Percentiles rank a stretch among this genome's conserved stretches.
Evolutionary conservation across 2,797 vertebrate genomes (phyloP).

Genomic region (Acanthiza pusilla): DNA sequence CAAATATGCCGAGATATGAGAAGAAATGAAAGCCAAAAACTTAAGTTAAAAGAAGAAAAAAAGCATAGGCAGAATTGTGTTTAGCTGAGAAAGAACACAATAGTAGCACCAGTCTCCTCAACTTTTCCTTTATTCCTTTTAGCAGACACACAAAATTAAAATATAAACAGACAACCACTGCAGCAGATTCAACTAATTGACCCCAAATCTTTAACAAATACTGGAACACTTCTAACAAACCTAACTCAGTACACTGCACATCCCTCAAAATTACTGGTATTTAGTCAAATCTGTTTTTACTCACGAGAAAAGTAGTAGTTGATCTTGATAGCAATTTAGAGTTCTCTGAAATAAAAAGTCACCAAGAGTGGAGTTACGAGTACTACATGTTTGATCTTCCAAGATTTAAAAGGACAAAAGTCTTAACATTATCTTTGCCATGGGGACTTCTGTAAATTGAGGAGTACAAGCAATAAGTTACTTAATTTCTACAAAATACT

Average conservation of each 20-base stretch:
- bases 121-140: neutral
- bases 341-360: neutral
- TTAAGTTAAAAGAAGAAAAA: neutral
- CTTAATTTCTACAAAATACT: neutral
- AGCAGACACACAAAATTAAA: neutral
- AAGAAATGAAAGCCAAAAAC: neutral
- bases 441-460: neutral
- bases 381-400: neutral
- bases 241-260: neutral
- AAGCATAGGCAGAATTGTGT: neutral
- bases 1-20: neutral
- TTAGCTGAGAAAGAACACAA: neutral
- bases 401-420: neutral
- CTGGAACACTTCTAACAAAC: neutral
- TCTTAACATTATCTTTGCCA: neutral
- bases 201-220: neutral
- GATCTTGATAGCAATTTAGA: neutral
- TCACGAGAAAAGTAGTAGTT: neutral
- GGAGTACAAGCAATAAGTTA: neutral
- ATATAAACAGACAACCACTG: neutral
- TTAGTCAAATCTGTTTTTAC: neutral
- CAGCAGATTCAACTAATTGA: neutral
- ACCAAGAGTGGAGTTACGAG: neutral
- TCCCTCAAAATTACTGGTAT: neutral
- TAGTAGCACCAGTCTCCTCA: neutral